A percentile compares a stretch with the other conserved stretches of the same genome.
These are phyloP conservation scores for Catharus fuscescens DNA, from an alignment of 2,113 vertebrate genomes.

Conservation along the genomic window DNA sequence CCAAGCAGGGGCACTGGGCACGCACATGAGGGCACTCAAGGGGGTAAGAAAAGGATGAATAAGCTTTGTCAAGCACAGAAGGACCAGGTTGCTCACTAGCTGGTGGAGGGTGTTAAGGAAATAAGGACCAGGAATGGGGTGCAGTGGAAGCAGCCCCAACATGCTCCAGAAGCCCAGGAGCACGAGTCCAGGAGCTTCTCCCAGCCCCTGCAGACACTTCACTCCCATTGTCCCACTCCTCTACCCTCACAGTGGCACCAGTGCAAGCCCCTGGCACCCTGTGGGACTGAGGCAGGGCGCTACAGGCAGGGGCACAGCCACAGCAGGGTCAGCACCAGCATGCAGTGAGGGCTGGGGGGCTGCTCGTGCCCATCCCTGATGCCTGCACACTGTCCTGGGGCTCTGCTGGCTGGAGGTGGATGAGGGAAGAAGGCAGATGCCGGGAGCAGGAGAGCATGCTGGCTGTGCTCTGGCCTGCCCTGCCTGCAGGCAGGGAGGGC, in stretches of 20 bases:
- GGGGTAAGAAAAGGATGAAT: neutral
- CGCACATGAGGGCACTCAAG: accelerated
- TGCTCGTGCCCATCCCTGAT: accelerated
- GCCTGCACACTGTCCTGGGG: accelerated
- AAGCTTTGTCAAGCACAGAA: neutral
- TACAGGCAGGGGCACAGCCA: neutral
- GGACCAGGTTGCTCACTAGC: neutral
- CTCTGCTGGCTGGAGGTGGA: neutral
- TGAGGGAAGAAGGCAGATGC: neutral
- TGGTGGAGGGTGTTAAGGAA: neutral
- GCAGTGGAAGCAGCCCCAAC: neutral
- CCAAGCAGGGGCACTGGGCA: neutral
- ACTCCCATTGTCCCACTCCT: too few species aligned
- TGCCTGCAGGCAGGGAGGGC: conserved; percentile 17
- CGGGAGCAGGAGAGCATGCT: neutral
- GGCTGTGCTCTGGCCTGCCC: neutral
- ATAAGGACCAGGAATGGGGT: neutral
- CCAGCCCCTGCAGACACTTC: neutral
- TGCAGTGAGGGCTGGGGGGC: neutral
- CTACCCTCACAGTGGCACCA: neutral
- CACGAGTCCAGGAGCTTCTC: neutral
- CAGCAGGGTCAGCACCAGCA: neutral
- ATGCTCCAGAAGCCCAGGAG: neutral
- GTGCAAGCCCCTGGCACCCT: neutral
- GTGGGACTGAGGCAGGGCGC: accelerated